A percentile compares a stretch with the other conserved stretches of the same genome.
These are phyloP conservation scores for Myiotriccus ornatus DNA, from an alignment of 2,797 vertebrate genomes.

Conservation along the genomic window DNA sequence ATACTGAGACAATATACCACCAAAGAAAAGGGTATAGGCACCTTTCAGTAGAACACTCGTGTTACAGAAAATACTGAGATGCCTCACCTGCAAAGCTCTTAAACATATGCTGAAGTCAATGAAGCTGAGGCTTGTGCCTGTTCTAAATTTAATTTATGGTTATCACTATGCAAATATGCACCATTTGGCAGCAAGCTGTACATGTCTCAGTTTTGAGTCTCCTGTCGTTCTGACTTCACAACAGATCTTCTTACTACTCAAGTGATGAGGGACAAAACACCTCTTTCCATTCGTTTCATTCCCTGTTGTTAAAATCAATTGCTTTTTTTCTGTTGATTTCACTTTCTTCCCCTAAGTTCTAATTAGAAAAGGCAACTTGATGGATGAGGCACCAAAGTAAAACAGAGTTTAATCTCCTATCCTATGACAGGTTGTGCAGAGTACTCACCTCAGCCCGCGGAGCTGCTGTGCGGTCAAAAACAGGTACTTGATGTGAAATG, in stretches of 20 bases:
- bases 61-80: neutral
- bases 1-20: neutral
- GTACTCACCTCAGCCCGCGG: conserved; percentile 75
- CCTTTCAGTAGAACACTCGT: neutral
- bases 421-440: neutral
- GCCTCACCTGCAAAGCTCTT: neutral
- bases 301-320: neutral
- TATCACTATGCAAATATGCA: neutral
- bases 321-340: neutral
- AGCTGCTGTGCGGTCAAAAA: conserved; percentile 56
- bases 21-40: neutral
- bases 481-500: conserved; percentile 12
- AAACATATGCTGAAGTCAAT: neutral
- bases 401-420: neutral
- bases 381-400: neutral
- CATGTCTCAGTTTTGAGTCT: neutral
- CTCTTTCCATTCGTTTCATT: neutral
- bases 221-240: neutral
- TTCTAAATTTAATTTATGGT: neutral
- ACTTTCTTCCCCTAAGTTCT: neutral
- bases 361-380: conserved; percentile 17
- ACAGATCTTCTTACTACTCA: neutral
- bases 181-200: neutral
- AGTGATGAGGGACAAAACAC: neutral
- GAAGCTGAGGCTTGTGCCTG: neutral